These are phyloP conservation scores for Eugnorisma glareosa DNA, from an alignment of 2,888 invertebrate genomes.

Conservation along the genomic window DNA sequence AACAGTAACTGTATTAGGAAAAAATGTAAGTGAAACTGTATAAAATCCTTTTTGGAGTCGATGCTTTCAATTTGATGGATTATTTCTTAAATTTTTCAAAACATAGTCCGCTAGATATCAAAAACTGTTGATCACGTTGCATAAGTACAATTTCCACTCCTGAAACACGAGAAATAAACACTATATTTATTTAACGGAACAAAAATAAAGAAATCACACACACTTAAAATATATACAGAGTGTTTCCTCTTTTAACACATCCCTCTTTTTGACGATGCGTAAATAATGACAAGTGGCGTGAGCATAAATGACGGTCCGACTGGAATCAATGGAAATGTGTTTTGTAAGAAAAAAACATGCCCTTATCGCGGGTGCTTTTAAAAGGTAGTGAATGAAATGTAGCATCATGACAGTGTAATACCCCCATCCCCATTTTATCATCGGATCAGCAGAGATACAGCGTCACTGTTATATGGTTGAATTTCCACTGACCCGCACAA, in stretches of 20 bases:
- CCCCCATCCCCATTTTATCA: no score
- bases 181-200: not conserved
- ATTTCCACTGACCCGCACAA: no score
- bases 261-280: slow-evolving; percentile 31
- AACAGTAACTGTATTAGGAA: no score
- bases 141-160: not conserved
- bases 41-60: not conserved
- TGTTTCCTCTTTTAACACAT: slow-evolving; percentile 38
- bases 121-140: not conserved
- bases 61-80: not conserved
- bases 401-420: slow-evolving; percentile 5
- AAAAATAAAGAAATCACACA: not conserved
- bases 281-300: slow-evolving; percentile 44
- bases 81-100: not conserved
- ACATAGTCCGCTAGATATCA: not conserved
- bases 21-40: not conserved
- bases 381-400: slow-evolving; percentile 10
- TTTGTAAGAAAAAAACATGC: slow-evolving; percentile 14
- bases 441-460: no score
- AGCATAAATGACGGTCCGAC: slow-evolving; percentile 39
- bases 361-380: not conserved
- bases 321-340: slow-evolving; percentile 34
- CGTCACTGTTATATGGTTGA: no score
- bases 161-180: not conserved
- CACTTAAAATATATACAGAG: slow-evolving; percentile 16